Percentiles rank a stretch among this genome's conserved stretches.
Evolutionary conservation across 2,797 vertebrate genomes (phyloP).

Genomic region (Fratercula arctica): DNA sequence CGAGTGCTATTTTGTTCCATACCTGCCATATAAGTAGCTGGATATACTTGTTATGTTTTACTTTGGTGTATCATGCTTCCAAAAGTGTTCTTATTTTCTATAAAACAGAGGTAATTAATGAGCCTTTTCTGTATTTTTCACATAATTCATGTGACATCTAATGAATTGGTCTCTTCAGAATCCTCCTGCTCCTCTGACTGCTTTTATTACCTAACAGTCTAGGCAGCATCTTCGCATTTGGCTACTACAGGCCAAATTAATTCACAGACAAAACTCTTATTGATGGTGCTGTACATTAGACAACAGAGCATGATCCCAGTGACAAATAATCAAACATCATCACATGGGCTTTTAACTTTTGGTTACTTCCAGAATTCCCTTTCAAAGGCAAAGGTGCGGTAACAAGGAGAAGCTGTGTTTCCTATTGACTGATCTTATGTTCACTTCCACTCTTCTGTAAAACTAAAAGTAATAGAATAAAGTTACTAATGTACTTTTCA

Average conservation of each 20-base stretch:
- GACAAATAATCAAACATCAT: neutral
- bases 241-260: neutral
- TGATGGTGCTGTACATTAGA: neutral
- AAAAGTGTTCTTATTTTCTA: neutral
- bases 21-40: neutral
- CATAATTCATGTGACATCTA: neutral
- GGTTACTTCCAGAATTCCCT: neutral
- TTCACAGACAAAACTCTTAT: neutral
- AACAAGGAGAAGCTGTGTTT: neutral
- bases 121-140: neutral
- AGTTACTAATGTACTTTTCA: neutral
- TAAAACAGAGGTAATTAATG: neutral
- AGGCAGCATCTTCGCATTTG: neutral
- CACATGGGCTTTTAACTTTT: neutral
- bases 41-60: neutral
- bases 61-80: neutral
- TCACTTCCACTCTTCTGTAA: neutral
- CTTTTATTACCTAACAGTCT: neutral
- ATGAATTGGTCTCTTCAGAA: neutral
- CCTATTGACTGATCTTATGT: neutral
- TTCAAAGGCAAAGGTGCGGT: neutral
- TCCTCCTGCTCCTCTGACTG: neutral
- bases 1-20: neutral
- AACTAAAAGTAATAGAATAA: neutral
- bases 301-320: neutral